Evolutionary conservation across 1,140 invertebrate genomes (phyloP), one percentile per base, ranked within the genome.

Genomic region (Drosophila burlai): DNA sequence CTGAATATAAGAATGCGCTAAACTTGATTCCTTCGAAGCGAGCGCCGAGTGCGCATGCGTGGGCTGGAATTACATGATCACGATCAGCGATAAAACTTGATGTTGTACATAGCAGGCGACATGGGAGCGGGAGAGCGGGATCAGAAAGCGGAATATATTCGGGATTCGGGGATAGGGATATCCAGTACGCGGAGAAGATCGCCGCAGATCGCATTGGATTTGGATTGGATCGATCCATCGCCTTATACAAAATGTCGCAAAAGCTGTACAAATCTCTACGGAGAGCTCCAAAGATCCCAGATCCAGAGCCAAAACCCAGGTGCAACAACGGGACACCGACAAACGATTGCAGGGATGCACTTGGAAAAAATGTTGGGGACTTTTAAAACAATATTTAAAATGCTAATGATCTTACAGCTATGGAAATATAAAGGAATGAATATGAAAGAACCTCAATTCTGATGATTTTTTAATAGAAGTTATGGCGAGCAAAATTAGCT

Each of bases 1-100:
- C n/a, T 36, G 85, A 89, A 90, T 89, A 84, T 89, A 89, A 89
- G 84, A 89, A 89, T 89, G 84, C 83, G 84, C 84, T 90, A 89
- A 89, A 89, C 84, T 89, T 89, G 84, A 89, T 89, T 89, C 84
- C 85, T 90, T 76, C 68, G 72, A 66, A 76, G 76, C 78, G 78
- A 81, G 79, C 80, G 80, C 83, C 79, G 87, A 87, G 82, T 81
- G 83, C 86, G 82, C 91, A 92, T 92, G 90, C 90, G 90, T 92
- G 90, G 90, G 90, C 85, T 92, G 90, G 86, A 92, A 92, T 92
- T 92, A 92, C 90, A 92, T 91, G 90, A 92, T 92, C 90, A 92
- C 90, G 90, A 92, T 91, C 89, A 91, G 83, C 90, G 90, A 92
- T 92, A 92, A 92, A 92, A 92, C 91, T 92, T 91, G 90, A 91